Percentiles rank a stretch among this genome's conserved stretches.
phyloP scores from a whole-genome alignment of 2,888 invertebrate genomes.

The Gari tellinella region DNA sequence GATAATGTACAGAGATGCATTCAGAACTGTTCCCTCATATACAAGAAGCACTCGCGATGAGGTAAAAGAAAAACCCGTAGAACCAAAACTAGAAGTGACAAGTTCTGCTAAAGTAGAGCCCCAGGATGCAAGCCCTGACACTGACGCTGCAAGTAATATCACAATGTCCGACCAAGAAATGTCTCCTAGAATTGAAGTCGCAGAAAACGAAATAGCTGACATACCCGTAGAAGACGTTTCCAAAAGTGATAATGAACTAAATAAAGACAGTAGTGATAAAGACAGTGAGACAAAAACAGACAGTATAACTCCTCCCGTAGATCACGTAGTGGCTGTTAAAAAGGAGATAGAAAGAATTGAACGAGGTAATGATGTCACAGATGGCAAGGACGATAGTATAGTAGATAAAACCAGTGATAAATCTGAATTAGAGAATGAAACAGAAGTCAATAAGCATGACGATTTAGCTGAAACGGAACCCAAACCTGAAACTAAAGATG shows the following conservation, averaged over 20 bases:
- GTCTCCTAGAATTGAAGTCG: slow-evolving; percentile 47
- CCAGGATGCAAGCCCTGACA: slow-evolving; percentile 52
- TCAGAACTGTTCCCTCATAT: slow-evolving; percentile 30
- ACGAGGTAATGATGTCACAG: slow-evolving; percentile 23
- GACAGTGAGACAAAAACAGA: neutral
- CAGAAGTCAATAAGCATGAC: neutral
- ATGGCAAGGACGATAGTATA: slow-evolving; percentile 2
- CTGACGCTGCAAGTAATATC: slow-evolving; percentile 54
- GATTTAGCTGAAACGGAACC: slow-evolving; percentile 1
- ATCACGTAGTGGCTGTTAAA: slow-evolving; percentile 47
- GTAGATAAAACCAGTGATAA: no score
- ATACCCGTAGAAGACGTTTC: slow-evolving; percentile 7
- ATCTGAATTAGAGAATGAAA: slow-evolving; percentile 5
- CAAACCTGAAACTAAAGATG: slow-evolving; percentile 3
- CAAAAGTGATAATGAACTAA: slow-evolving; percentile 10
- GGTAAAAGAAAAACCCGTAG: slow-evolving; percentile 4
- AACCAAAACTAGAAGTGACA: slow-evolving; percentile 10
- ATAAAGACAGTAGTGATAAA: slow-evolving; percentile 17
- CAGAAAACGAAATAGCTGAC: slow-evolving; percentile 3
- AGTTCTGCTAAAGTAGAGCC: slow-evolving; percentile 14
- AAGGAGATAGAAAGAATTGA: slow-evolving; percentile 50
- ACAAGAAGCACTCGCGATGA: neutral
- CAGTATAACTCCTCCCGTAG: slow-evolving; percentile 16
- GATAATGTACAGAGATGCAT: slow-evolving; percentile 61
- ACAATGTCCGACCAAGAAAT: slow-evolving; percentile 49